phyloP scores from a whole-genome alignment of 1,140 invertebrate genomes.

The Anoplolepis gracilipes region DNA sequence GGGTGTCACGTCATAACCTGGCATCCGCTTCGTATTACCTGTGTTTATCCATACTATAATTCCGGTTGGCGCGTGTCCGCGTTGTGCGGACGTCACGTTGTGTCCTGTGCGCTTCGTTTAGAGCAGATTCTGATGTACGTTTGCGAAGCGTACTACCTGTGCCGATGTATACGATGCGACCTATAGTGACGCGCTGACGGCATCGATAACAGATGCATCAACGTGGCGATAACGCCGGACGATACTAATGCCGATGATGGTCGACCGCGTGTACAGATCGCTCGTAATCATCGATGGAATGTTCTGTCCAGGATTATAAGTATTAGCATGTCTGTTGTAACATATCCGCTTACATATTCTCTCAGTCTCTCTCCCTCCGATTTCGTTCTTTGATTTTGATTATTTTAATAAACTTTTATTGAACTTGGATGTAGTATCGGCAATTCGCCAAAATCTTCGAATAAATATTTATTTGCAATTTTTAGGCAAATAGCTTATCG shows the following conservation, averaged over 20 bases:
- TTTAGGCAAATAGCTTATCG: not conserved
- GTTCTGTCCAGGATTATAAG: constrained; percentile 29
- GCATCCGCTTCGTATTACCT: constrained; percentile 62
- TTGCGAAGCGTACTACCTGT: constrained; percentile 41
- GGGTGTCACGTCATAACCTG: constrained; percentile 36
- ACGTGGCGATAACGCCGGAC: constrained; percentile 56
- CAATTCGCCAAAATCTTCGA: not conserved
- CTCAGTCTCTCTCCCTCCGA: too few relatives aligned
- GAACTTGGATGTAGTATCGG: not conserved
- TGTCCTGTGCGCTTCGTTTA: constrained; percentile 58
- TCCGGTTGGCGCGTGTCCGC: constrained; percentile 38
- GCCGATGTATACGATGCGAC: constrained; percentile 14
- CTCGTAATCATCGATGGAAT: constrained; percentile 29
- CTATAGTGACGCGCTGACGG: constrained; percentile 40
- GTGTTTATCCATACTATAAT: constrained; percentile 70
- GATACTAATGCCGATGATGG: constrained; percentile 64
- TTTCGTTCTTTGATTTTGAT: too few relatives aligned
- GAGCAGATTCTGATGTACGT: constrained; percentile 60
- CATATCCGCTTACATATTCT: not conserved
- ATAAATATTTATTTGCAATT: constrained; percentile 5
- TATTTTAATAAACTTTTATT: not conserved
- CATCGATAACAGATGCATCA: constrained; percentile 60
- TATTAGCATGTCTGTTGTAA: not conserved
- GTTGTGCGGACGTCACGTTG: constrained; percentile 46
- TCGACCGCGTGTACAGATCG: constrained; percentile 29